Base-by-base conservation (phyloP, 1,140 invertebrate genomes). In the Sinonovacula constricta region DNA sequence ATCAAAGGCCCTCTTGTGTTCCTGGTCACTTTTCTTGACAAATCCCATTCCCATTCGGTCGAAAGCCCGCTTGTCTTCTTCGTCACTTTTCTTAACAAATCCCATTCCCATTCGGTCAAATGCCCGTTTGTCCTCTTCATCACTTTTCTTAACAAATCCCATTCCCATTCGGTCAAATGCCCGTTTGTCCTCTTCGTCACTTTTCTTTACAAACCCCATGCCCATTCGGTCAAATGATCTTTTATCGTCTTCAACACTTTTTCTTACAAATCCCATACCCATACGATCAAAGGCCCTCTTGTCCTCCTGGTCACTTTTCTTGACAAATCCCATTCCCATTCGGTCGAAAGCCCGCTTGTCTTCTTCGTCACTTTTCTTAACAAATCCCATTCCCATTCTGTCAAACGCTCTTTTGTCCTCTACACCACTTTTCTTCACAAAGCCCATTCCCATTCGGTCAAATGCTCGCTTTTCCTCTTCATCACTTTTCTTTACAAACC, bases 91-190 rank as follows among this genome's bases (percentile, higher is more conserved):
- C 59, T 72, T 72, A 5, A 72, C 28, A 72, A 72, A 72, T 28
- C 69, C 69, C 31, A 18, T 49, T 4, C 12, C 4, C 31, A 70
- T 4, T 36, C 51, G 18, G 30, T 69, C 67, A 12, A 15, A 57
- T 24, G 28, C 3, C 15, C 54, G 34, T 14, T 60, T 51, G 12
- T 60, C 24, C 18, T 34, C 54, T n/a, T n/a, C n/a, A 57, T 70
- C 68, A 72, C 28, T 62, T 51, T 74, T 74, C 59, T 72, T 72
- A 5, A 72, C 28, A 72, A 72, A 72, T 45, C 69, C 69, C 45
- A 18, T 49, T 4, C 12, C 4, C 31, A 70, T 4, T 36, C 51
- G 18, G 30, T 56, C 67, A 12, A 15, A 57, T 12, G 22, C 3
- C 14, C 54, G 34, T 14, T 60, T 51, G 12, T 60, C 24, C n/a